phyloP scores from a whole-genome alignment of 2,888 invertebrate genomes.

The Yponomeuta cagnagella region DNA sequence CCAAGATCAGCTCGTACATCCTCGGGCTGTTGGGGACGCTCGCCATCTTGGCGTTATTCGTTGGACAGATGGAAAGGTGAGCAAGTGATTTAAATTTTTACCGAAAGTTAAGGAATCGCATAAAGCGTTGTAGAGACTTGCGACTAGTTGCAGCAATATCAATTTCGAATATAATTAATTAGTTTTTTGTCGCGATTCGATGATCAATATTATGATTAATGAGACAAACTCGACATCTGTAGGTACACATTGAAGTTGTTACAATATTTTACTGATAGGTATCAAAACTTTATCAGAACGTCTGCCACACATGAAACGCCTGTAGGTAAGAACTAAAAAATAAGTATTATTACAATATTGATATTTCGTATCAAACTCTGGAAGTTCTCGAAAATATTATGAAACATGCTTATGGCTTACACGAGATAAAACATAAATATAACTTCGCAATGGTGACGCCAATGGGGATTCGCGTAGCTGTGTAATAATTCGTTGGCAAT shows the following conservation, averaged over 20 bases:
- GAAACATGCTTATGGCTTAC: not conserved
- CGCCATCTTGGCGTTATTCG: conserved; percentile 80
- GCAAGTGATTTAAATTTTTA: conserved; percentile 22
- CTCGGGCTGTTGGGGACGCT: conserved; percentile 80
- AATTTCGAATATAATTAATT: too few species aligned
- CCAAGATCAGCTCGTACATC: conserved; percentile 83
- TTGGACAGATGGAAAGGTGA: conserved; percentile 82
- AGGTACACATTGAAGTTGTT: too few species aligned
- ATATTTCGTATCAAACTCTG: not conserved
- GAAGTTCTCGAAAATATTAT: not conserved
- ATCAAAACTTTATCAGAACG: too few species aligned
- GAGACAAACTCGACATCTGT: too few species aligned
- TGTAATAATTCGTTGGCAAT: not conserved
- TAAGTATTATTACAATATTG: not conserved
- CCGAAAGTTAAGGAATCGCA: too few species aligned
- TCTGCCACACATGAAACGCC: too few species aligned
- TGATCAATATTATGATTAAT: too few species aligned
- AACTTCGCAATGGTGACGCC: not conserved
- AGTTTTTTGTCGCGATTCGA: too few species aligned
- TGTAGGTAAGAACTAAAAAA: too few species aligned
- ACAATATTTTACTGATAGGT: too few species aligned
- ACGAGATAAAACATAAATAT: not conserved
- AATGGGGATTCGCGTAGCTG: not conserved
- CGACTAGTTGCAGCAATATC: too few species aligned
- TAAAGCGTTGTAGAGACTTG: too few species aligned